phyloP scores from a whole-genome alignment of 1,140 invertebrate species.

The Popillia japonica region DNA sequence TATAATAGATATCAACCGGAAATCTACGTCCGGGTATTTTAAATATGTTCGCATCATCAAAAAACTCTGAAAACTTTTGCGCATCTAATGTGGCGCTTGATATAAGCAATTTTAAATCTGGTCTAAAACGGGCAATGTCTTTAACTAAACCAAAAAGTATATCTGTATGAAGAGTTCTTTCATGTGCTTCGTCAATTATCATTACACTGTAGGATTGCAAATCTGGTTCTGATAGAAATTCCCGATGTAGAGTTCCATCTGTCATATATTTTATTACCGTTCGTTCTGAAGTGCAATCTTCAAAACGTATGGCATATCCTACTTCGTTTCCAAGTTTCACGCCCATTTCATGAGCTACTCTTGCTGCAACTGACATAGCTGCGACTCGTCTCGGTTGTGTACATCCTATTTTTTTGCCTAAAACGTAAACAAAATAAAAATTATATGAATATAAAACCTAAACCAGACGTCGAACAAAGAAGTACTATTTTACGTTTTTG shows the following conservation, averaged over 20 bases:
- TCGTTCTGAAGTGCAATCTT: slow-evolving; percentile 97
- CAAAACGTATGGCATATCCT: slow-evolving; percentile 98
- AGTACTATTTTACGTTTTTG: not conserved
- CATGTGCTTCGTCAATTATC: slow-evolving; percentile 99
- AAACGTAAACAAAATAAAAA: not conserved
- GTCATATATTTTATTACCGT: slow-evolving; percentile 99
- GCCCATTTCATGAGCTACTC: slow-evolving; percentile 99
- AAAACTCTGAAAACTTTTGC: slow-evolving; percentile 97
- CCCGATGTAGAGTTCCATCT: slow-evolving; percentile 96
- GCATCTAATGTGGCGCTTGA: slow-evolving; percentile 98
- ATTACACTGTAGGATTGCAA: slow-evolving; percentile 94
- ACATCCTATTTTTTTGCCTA: slow-evolving; percentile 82
- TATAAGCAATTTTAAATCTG: slow-evolving; percentile 95
- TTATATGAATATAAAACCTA: not conserved
- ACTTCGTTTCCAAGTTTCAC: slow-evolving; percentile 98
- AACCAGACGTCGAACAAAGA: not conserved
- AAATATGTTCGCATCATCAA: slow-evolving; percentile 98
- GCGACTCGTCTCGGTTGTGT: slow-evolving; percentile 97
- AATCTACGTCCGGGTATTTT: slow-evolving; percentile 89
- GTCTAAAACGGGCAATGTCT: slow-evolving; percentile 94
- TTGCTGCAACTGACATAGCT: slow-evolving; percentile 98
- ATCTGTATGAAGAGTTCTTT: slow-evolving; percentile 97
- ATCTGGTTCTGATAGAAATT: slow-evolving; percentile 97
- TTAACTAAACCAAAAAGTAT: slow-evolving; percentile 98
- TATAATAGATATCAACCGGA: slow-evolving; percentile 98